phyloP scores from a whole-genome alignment of 2,113 vertebrate species.

The Centropristis striata region DNA sequence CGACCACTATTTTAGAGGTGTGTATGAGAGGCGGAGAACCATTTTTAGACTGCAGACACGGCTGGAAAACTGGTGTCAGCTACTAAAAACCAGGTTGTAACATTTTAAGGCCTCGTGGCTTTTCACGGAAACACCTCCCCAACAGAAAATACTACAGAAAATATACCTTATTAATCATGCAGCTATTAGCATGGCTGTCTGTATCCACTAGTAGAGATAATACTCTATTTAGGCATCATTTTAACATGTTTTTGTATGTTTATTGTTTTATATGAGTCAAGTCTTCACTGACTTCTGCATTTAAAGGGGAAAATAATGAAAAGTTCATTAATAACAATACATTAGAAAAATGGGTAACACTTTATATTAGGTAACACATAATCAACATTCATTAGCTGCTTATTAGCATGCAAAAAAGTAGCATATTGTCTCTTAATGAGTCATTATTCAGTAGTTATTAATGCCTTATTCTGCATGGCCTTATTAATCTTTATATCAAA shows the following conservation, averaged over 20 bases:
- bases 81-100: conserved; percentile 74
- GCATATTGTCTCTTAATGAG: too few species aligned
- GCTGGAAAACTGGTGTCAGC: conserved; percentile 80
- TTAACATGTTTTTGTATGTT: neutral
- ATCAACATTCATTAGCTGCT: too few species aligned
- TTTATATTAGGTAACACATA: neutral
- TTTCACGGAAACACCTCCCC: conserved; percentile 72
- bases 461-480: too few species aligned
- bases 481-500: too few species aligned
- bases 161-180: conserved; percentile 68
- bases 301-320: neutral
- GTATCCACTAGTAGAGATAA: conserved; percentile 30
- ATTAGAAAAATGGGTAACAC: neutral
- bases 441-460: too few species aligned
- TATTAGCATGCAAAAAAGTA: too few species aligned
- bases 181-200: conserved; percentile 59
- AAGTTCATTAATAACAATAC: neutral
- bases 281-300: neutral
- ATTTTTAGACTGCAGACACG: conserved; percentile 73
- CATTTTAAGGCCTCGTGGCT: conserved; percentile 73
- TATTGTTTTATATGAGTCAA: neutral
- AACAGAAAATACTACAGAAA: too few species aligned
- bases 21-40: conserved; percentile 40
- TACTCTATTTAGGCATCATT: neutral
- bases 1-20: conserved; percentile 62